Evolutionary conservation across 2,888 invertebrate genomes (phyloP).

Genomic region (Lordiphosa fenestrarum): DNA sequence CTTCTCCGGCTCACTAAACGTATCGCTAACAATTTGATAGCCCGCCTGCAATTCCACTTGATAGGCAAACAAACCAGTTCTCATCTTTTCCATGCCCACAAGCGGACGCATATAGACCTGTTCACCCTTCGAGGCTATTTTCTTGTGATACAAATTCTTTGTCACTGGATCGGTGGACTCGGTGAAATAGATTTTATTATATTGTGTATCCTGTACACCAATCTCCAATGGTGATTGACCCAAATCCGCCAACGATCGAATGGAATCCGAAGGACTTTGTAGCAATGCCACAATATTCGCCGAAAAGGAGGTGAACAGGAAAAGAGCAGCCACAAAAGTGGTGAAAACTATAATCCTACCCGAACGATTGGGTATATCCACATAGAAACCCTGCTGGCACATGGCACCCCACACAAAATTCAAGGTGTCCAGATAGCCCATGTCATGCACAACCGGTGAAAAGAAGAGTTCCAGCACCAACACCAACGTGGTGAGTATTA

Average conservation of each 20-base stretch:
- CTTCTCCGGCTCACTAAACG: conserved; percentile 84
- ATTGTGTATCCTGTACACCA: conserved; percentile 83
- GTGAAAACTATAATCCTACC: conserved; percentile 82
- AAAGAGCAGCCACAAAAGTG: conserved; percentile 82
- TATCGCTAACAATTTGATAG: conserved; percentile 83
- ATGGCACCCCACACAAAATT: conserved; percentile 83
- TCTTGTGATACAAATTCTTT: conserved; percentile 81
- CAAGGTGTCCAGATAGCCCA: conserved; percentile 80
- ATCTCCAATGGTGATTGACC: conserved; percentile 82
- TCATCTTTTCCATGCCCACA: conserved; percentile 82
- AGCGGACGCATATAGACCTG: conserved; percentile 81
- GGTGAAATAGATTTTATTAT: conserved; percentile 83
- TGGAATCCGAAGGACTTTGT: conserved; percentile 84
- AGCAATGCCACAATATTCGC: conserved; percentile 85
- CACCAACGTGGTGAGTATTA: conserved; percentile 70
- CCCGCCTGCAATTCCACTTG: conserved; percentile 84
- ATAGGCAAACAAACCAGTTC: conserved; percentile 83
- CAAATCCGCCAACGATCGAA: conserved; percentile 82
- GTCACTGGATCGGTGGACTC: conserved; percentile 83
- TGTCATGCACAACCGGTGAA: conserved; percentile 60
- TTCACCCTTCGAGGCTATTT: conserved; percentile 82
- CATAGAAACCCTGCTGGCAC: conserved; percentile 84
- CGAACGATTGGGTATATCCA: conserved; percentile 81
- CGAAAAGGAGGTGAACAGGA: conserved; percentile 85
- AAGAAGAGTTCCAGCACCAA: conserved; percentile 67